Evolutionary conservation across 2,888 invertebrate species (phyloP), one percentile per base, ranked within the genome.

Genomic region (Sarcophaga caerulescens): DNA sequence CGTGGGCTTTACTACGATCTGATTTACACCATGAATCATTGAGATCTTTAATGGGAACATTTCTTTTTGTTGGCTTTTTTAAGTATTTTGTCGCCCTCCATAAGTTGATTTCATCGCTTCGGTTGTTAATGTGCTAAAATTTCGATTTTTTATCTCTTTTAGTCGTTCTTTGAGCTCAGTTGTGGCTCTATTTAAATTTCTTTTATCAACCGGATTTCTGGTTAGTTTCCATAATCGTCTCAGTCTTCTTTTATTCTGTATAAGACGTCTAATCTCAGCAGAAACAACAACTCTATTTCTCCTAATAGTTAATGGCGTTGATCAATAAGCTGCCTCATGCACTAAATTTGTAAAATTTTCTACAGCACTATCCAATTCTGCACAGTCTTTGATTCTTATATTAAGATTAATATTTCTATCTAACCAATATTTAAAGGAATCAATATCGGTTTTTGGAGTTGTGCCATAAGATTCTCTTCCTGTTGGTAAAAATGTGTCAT

Each of bases 161-260:
- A 79, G 44, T 10, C 25, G 45, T 69, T 66, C 21, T 71, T 79
- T 78, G 4, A 73, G 76, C 12, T 71, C 62, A 11, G 60, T 69
- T 44, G 62, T 57, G 23, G 78, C 73, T 78, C 68, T 60, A 35
- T 82, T 85, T 45, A 85, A 62, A 44, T 74, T 81, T 44, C 21
- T 70, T 68, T 85, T 85, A 52, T 85, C 57, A 2, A 35, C 10
- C 12, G 69, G 65, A 25, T 60, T 70, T 60, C 85, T 75, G 45
- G 65, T 66, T 59, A 11, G 52, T 35, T 82, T 78, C 79, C 77
- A 82, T 12, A 78, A 75, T 71, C 70, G 75, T 21, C 85, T 68
- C 17, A 81, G 59, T 45, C 35, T 35, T 35, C 35, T 35, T 35
- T 35, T 35, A 35, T 35, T 35, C 35, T 35, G 35, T 35, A 35